phyloP scores from a whole-genome alignment of 30 jellyfish, hydroid and myxozoan genomes.

The Hydra vulgaris region DNA sequence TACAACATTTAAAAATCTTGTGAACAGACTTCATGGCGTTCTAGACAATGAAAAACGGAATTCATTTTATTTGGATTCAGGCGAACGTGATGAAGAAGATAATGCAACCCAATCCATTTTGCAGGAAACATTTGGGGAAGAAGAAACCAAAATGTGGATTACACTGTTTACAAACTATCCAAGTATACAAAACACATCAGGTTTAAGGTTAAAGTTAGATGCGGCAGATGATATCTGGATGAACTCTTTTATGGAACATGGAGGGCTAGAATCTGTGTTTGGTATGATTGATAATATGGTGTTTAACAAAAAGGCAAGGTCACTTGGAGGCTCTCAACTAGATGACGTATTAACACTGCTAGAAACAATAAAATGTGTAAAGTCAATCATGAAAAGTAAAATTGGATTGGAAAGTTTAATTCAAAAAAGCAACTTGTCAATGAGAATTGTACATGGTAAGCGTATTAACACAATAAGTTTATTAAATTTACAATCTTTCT shows the following conservation, averaged over 20 bases:
- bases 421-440: conserved; percentile 36
- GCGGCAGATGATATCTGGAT: conserved; percentile 19
- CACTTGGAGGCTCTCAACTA: neutral
- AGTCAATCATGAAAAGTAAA: conserved; percentile 57
- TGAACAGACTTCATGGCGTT: conserved; percentile 4
- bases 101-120: neutral
- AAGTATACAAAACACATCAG: conserved; percentile 20
- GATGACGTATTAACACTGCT: conserved; percentile 64
- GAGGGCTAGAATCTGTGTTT: conserved; percentile 19
- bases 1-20: neutral
- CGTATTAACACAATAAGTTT: too few relatives aligned
- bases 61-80: neutral
- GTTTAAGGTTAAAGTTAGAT: conserved; percentile 14
- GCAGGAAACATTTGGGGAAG: conserved; percentile 25
- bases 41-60: conserved; percentile 21
- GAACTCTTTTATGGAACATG: conserved; percentile 6
- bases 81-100: neutral
- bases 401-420: conserved; percentile 66
- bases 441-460: conserved; percentile 51
- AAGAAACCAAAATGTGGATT: conserved; percentile 15
- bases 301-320: neutral
- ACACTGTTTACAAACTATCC: conserved; percentile 10
- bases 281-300: neutral
- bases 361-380: conserved; percentile 55
- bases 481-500: too few relatives aligned